Conservation (phyloP, 2,113 vertebrate species). For the Arothron firmamentum region DNA sequence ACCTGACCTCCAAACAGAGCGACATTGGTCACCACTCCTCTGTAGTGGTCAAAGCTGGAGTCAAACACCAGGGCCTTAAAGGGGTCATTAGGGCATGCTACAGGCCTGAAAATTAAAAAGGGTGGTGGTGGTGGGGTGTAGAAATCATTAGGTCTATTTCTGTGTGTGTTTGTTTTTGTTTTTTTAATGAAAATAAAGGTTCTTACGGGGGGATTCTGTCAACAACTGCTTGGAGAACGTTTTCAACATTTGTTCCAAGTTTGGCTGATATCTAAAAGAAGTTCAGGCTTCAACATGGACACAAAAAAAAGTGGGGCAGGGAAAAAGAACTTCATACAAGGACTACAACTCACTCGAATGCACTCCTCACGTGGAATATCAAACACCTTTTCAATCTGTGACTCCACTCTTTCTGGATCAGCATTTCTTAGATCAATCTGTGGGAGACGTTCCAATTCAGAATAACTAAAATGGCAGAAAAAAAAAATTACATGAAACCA, state of each 20-base stretch:
- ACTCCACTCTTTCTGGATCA: slow-evolving; percentile 87
- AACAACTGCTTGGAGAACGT: slow-evolving; percentile 85
- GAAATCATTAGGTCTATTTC: background rate
- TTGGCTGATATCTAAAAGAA: slow-evolving; percentile 91
- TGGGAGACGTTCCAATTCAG: slow-evolving; percentile 7
- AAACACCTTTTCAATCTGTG: slow-evolving; percentile 92
- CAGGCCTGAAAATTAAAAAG: slow-evolving; percentile 73
- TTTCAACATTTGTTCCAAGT: slow-evolving; percentile 87
- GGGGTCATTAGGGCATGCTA: slow-evolving; percentile 68
- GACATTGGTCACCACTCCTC: slow-evolving; percentile 89
- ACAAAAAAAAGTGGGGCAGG: background rate
- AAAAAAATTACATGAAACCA: background rate
- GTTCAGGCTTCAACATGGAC: background rate
- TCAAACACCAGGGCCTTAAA: slow-evolving; percentile 93
- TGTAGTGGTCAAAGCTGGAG: slow-evolving; percentile 91
- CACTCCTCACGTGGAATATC: slow-evolving; percentile 90
- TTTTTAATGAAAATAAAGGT: slow-evolving; percentile 9
- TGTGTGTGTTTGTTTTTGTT: too few relatives aligned
- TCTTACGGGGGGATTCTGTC: slow-evolving; percentile 91
- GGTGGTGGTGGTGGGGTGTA: too few relatives aligned
- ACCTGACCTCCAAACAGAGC: slow-evolving; percentile 86
- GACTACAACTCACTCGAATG: slow-evolving; percentile 78
- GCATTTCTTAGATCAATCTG: slow-evolving; percentile 98
- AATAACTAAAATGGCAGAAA: background rate
- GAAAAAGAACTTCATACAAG: background rate